Base-by-base conservation (phyloP, 2,113 vertebrate species). In the Cyanocitta stelleri region DNA sequence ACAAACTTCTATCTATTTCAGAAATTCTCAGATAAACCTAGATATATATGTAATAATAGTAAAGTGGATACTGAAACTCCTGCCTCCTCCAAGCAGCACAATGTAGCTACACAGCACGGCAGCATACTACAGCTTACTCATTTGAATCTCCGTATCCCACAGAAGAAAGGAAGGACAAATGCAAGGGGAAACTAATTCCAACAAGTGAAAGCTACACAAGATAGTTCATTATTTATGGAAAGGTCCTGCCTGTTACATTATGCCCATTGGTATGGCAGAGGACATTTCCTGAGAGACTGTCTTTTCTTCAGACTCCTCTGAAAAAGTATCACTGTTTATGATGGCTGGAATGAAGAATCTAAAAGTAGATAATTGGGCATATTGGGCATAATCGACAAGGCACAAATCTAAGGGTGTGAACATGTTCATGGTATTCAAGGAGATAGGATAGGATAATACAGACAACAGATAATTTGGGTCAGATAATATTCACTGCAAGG, bases 91-190 rank as follows among this genome's bases (percentile, higher is more conserved):
- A 61, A 82, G 52, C 46, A 67, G 35, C n/a, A 33, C 3, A 26
- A 9, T 35, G 22, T 26, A 35, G 16, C 35, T 69, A 63, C 32
- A 64, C 10, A 64, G 21, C n/a, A 72, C 0, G 0, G 13, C 39
- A 75, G 49, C 54, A 30, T 37, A 51, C 23, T 9, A 12, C 20
- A 56, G 33, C 35, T 85, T 84, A 64, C 10, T 69, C 32, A 56
- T 56, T 75, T 81, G 37, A 76, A 52, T 61, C 9, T 32, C 46
- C 54, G 14, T 49, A 55, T 48, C 9, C 41, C 33, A 51, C 22
- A 69, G 55, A 67, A 73, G 23, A 73, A 58, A 9, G 3, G 24
- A 33, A 80, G 54, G 62, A 30, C 6, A 74, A 73, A 67, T 23
- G 6, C 46, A 74, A 89, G 46, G 15, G 35, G 13, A 87, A 75